These are phyloP conservation scores for Onychomys leucogaster DNA, from an alignment of 2,797 vertebrate genomes.

Conservation along the genomic window DNA sequence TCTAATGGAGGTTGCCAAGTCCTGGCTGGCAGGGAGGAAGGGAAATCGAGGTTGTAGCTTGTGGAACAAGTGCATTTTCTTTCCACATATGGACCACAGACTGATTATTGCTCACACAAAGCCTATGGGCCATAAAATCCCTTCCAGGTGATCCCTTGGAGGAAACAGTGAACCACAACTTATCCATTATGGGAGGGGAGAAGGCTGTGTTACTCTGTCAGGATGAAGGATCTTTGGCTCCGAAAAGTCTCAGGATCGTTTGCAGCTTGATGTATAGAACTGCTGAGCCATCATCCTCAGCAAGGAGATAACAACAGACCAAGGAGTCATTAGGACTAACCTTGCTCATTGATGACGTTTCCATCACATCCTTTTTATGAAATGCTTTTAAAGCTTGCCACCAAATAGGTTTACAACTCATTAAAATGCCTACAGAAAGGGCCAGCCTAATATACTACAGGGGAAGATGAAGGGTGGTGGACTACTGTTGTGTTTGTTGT, in stretches of 20 bases:
- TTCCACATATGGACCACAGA: background rate
- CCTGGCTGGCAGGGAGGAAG: conserved; percentile 42
- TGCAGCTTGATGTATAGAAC: conserved; percentile 19
- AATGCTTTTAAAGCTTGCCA: conserved; percentile 74
- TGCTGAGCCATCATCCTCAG: conserved; percentile 62
- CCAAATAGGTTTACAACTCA: conserved; percentile 19
- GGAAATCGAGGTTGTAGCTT: conserved; percentile 39
- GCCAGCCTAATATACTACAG: conserved; percentile 3
- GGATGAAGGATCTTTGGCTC: conserved; percentile 61
- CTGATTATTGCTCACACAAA: conserved; percentile 52
- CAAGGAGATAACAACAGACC: conserved; percentile 58
- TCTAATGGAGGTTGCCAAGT: conserved; percentile 27
- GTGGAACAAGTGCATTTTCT: conserved; percentile 57
- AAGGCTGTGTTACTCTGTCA: background rate
- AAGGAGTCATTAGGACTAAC: conserved; percentile 46
- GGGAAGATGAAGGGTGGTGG: background rate
- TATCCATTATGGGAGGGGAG: conserved; percentile 47
- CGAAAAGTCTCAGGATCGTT: conserved; percentile 25
- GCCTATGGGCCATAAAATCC: conserved; percentile 28
- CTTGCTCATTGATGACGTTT: background rate
- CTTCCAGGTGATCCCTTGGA: conserved; percentile 36
- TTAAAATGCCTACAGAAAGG: conserved; percentile 61
- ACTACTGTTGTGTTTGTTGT: background rate
- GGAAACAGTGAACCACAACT: conserved; percentile 56
- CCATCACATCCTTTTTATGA: conserved; percentile 56